phyloP scores from a whole-genome alignment of 2,888 invertebrate species.

The Sphaerophoria taeniata region DNA sequence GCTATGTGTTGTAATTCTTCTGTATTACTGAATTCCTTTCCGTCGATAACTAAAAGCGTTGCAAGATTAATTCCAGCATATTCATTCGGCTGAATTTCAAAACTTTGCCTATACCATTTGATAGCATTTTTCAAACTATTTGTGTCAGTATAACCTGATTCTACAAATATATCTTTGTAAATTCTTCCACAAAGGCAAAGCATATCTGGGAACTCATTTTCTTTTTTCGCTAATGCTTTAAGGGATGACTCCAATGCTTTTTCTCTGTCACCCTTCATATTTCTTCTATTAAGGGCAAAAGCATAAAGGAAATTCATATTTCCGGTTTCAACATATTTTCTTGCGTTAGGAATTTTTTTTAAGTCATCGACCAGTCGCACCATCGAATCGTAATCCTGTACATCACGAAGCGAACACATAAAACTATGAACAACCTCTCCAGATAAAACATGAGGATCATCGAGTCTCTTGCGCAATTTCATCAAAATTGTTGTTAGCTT shows the following conservation, averaged over 20 bases:
- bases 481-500: conserved; percentile 92
- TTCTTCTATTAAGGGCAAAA: conserved; percentile 98
- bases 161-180: conserved; percentile 98
- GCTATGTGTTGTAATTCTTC: conserved; percentile 96
- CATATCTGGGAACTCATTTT: conserved; percentile 98
- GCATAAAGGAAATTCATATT: conserved; percentile 97
- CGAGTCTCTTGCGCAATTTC: conserved; percentile 95
- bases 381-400: conserved; percentile 98
- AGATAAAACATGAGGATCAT: conserved; percentile 98
- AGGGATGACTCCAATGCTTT: conserved; percentile 96
- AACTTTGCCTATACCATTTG: conserved; percentile 98
- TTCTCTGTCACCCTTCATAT: conserved; percentile 96
- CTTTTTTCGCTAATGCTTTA: conserved; percentile 95
- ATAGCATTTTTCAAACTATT: conserved; percentile 96
- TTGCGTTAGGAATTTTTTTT: conserved; percentile 93
- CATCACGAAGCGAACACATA: conserved; percentile 94
- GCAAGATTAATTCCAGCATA: conserved; percentile 99
- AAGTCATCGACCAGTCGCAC: conserved; percentile 97
- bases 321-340: conserved; percentile 94
- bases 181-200: conserved; percentile 98
- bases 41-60: conserved; percentile 97
- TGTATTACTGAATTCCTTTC: conserved; percentile 96
- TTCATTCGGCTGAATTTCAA: conserved; percentile 99
- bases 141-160: conserved; percentile 95
- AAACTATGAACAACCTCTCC: conserved; percentile 98